These are phyloP conservation scores for Anisognathus igniventris DNA, from an alignment of 2,797 vertebrate genomes.

Conservation along the genomic window DNA sequence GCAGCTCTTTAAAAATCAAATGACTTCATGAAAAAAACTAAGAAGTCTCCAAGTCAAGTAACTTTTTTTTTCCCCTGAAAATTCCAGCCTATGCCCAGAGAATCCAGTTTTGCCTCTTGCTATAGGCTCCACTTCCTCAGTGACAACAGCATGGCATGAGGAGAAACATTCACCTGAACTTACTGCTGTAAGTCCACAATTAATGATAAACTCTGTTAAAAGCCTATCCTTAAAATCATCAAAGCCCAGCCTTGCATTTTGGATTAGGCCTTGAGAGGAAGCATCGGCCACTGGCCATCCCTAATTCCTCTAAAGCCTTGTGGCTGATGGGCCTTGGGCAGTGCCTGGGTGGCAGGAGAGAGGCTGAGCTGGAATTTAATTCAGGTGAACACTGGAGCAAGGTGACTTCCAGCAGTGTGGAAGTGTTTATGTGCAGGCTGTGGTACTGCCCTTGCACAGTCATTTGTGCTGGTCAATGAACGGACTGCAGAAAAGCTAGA, in stretches of 20 bases:
- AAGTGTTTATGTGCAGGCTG: not conserved
- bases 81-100: not conserved
- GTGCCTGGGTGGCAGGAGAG: not conserved
- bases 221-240: not conserved
- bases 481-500: not conserved
- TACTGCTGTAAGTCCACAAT: not conserved
- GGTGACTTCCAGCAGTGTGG: not conserved
- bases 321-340: not conserved
- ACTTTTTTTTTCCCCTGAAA: not conserved
- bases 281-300: not conserved
- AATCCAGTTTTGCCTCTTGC: not conserved
- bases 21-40: not conserved
- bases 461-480: not conserved
- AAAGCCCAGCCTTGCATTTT: not conserved
- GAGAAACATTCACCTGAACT: not conserved
- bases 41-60: not conserved
- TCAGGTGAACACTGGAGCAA: not conserved
- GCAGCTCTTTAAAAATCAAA: not conserved
- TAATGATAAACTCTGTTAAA: not conserved
- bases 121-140: not conserved
- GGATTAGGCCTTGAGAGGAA: not conserved
- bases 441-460: not conserved
- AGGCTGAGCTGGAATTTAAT: not conserved
- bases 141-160: not conserved
- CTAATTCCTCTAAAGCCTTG: not conserved